phyloP scores from a whole-genome alignment of 2,113 vertebrate genomes.

The Sinocyclocheilus anshuiensis region DNA sequence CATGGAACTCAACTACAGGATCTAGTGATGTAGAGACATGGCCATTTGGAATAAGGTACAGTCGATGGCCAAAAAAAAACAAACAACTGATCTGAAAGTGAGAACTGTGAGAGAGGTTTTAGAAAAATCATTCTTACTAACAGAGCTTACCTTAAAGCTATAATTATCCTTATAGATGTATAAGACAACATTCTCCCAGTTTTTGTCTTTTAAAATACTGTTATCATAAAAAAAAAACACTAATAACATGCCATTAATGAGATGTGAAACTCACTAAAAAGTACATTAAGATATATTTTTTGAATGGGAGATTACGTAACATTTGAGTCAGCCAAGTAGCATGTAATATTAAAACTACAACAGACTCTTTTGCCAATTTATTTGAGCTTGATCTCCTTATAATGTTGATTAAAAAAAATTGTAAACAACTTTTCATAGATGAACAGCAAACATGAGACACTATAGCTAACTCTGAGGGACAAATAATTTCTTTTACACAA shows the following conservation, averaged over 20 bases:
- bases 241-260: conserved; percentile 2
- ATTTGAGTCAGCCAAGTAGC: conserved; percentile 19
- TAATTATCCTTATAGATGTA: background rate
- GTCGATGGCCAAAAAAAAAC: background rate
- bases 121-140: conserved; percentile 21
- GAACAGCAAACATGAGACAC: conserved; percentile 4
- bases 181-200: conserved; percentile 17
- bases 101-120: conserved; percentile 16
- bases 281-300: conserved; percentile 3
- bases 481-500: background rate
- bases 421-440: background rate
- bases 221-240: background rate
- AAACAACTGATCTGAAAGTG: background rate
- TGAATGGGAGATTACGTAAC: background rate
- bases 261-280: conserved; percentile 23
- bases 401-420: background rate
- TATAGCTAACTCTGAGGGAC: conserved; percentile 17
- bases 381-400: conserved; percentile 36
- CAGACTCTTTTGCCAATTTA: conserved; percentile 10
- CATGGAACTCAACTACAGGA: conserved; percentile 9
- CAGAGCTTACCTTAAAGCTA: conserved; percentile 8
- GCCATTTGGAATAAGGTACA: background rate
- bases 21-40: background rate
- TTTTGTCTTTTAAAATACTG: conserved; percentile 40
- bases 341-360: background rate